Conservation (phyloP, 2,888 invertebrate species). For the Dicyrtomina minuta region DNA sequence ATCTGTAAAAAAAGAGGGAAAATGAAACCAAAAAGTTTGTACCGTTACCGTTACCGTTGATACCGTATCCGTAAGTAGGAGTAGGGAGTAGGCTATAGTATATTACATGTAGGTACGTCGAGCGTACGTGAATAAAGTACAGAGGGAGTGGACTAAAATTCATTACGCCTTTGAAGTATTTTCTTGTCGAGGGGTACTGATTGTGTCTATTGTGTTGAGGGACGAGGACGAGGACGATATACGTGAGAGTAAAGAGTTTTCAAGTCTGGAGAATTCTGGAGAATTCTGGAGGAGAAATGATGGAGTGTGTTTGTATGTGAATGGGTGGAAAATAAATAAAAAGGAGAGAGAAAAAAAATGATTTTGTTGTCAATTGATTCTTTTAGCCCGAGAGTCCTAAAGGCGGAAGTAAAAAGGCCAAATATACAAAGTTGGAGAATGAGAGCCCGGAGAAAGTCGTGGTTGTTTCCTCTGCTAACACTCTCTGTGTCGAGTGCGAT, state of each 20-base stretch:
- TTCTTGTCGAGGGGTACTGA: too few species aligned
- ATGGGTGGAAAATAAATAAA: neutral
- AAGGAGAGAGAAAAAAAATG: neutral
- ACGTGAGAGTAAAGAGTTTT: neutral
- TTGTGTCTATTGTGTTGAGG: neutral
- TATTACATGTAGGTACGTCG: too few species aligned
- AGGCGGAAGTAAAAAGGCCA: conserved; percentile 58
- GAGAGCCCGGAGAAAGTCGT: conserved; percentile 59
- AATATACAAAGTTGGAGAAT: conserved; percentile 85
- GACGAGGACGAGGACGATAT: too few species aligned
- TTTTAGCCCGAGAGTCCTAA: conserved; percentile 53
- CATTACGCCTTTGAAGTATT: too few species aligned
- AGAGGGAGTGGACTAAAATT: too few species aligned
- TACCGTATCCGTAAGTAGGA: too few species aligned
- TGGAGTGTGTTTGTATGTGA: conserved; percentile 32
- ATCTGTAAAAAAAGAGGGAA: too few species aligned
- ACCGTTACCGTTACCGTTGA: too few species aligned
- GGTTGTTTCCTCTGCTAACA: conserved; percentile 52
- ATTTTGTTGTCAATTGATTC: conserved; percentile 6
- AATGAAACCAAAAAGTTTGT: too few species aligned
- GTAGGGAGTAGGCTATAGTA: too few species aligned
- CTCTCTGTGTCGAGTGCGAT: conserved; percentile 54
- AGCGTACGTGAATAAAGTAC: too few species aligned
- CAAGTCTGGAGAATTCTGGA: neutral
- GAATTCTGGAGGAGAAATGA: neutral